Conservation (phyloP, 2,797 vertebrate genomes). For the Linurgus olivaceus region DNA sequence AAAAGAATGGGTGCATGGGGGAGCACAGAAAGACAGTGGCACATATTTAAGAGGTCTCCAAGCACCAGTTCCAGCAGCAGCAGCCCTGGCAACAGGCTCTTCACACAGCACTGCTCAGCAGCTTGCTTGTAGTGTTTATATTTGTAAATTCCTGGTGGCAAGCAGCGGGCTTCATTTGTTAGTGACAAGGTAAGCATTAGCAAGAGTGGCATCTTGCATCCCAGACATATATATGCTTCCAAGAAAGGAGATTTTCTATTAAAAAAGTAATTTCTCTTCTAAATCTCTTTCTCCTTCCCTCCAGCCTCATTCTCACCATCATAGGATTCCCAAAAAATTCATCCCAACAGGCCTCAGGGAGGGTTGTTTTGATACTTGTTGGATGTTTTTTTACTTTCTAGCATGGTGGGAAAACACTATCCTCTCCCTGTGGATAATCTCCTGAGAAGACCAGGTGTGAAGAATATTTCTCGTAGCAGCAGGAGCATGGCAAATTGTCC, state of each 20-base stretch:
- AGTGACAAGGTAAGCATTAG: neutral
- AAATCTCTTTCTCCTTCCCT: neutral
- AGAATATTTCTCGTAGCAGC: slow-evolving; percentile 6
- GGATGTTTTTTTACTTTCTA: slow-evolving; percentile 8
- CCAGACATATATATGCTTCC: neutral
- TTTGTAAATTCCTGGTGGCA: neutral
- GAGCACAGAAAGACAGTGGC: neutral
- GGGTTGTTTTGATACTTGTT: neutral
- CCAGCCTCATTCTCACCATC: neutral
- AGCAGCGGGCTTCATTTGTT: neutral
- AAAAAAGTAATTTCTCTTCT: neutral
- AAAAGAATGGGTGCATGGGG: accelerated
- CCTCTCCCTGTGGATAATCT: slow-evolving; percentile 32
- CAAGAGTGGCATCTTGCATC: neutral
- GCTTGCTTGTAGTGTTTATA: neutral
- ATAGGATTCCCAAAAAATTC: neutral
- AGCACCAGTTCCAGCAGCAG: neutral
- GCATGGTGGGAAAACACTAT: neutral
- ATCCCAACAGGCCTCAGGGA: neutral
- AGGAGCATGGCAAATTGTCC: slow-evolving; percentile 15
- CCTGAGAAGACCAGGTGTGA: slow-evolving; percentile 27
- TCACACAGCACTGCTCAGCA: neutral
- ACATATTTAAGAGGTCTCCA: neutral
- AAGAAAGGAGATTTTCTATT: neutral
- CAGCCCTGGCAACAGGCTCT: neutral